Evolutionary conservation across 2,888 invertebrate species (phyloP).

Genomic region (Beris morrisii): DNA sequence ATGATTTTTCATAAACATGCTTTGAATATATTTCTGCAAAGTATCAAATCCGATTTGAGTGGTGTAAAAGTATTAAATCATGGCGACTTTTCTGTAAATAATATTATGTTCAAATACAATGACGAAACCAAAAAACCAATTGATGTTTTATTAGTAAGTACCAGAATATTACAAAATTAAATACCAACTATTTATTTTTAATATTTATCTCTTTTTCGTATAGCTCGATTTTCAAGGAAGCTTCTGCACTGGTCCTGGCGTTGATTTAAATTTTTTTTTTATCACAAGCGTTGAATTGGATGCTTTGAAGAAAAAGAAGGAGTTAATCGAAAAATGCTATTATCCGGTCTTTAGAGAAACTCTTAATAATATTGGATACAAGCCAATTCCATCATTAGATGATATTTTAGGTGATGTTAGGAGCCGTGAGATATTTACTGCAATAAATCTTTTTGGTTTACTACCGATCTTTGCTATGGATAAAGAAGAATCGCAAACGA

Average conservation of each 20-base stretch:
- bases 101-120: slow-evolving; percentile 58
- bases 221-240: slow-evolving; percentile 25
- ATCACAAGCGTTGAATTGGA: slow-evolving; percentile 13
- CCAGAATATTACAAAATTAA: background rate
- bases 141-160: slow-evolving; percentile 57
- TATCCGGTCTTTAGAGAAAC: slow-evolving; percentile 6
- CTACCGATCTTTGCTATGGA: slow-evolving; percentile 20
- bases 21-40: background rate
- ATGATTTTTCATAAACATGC: slow-evolving; percentile 49
- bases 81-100: slow-evolving; percentile 60
- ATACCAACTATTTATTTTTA: background rate
- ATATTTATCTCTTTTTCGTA: background rate
- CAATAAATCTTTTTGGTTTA: slow-evolving; percentile 5
- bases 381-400: slow-evolving; percentile 5
- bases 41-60: background rate
- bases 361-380: background rate
- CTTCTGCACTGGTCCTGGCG: slow-evolving; percentile 15
- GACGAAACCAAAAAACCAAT: slow-evolving; percentile 47
- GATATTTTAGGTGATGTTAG: background rate
- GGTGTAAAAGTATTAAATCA: slow-evolving; percentile 56
- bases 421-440: slow-evolving; percentile 8
- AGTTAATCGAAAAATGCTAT: slow-evolving; percentile 22
- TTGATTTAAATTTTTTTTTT: slow-evolving; percentile 31
- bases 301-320: slow-evolving; percentile 5
- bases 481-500: slow-evolving; percentile 37